These are phyloP conservation scores for Tipula vernalis DNA, from an alignment of 2,888 invertebrate genomes.

Conservation along the genomic window DNA sequence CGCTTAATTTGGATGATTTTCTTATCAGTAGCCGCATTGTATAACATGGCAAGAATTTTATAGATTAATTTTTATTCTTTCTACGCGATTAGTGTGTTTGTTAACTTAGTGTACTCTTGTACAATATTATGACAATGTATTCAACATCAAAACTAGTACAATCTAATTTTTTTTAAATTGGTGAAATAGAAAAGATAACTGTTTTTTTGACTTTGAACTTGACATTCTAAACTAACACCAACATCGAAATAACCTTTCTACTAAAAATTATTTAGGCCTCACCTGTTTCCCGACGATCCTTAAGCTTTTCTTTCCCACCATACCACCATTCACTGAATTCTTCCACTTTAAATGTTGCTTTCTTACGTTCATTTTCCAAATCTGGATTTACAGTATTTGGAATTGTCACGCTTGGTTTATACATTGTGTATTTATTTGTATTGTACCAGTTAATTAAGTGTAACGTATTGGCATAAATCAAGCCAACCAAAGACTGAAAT, in stretches of 20 bases:
- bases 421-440: neutral
- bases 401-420: neutral
- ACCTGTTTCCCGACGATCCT: slow-evolving; percentile 43
- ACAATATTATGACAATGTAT: too few relatives aligned
- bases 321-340: slow-evolving; percentile 70
- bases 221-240: too few relatives aligned
- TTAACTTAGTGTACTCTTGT: neutral
- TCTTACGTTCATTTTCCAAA: slow-evolving; percentile 56
- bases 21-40: neutral
- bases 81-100: neutral
- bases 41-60: neutral
- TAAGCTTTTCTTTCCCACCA: slow-evolving; percentile 60
- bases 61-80: neutral
- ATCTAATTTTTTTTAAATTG: too few relatives aligned
- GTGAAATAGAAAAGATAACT: neutral
- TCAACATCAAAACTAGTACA: too few relatives aligned
- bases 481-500: neutral
- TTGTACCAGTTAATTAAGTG: neutral
- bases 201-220: neutral
- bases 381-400: slow-evolving; percentile 46
- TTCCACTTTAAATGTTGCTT: slow-evolving; percentile 56
- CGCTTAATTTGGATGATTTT: neutral
- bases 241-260: too few relatives aligned
- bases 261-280: slow-evolving; percentile 8
- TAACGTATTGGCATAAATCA: neutral